Percentiles rank a stretch among this genome's conserved stretches.
Conservation (phyloP, 2,888 invertebrate species). For the Drosophila limbata region DNA sequence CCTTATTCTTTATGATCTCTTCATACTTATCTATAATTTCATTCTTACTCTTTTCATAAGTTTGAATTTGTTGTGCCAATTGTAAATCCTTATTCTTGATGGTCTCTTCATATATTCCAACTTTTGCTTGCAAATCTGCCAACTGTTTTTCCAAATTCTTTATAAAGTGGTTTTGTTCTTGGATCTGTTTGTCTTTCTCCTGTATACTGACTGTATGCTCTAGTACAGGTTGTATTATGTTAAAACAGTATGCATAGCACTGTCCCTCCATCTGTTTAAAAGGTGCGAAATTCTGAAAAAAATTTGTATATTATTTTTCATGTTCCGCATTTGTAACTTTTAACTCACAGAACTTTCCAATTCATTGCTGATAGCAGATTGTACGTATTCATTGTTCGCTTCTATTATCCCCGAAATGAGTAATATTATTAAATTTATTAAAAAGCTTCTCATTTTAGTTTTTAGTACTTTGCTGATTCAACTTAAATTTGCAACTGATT, state of each 20-base stretch:
- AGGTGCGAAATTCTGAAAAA: not conserved
- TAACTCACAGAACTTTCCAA: not conserved
- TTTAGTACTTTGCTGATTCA: not conserved
- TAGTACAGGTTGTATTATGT: conserved; percentile 12
- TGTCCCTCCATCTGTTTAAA: conserved; percentile 10
- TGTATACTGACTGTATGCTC: conserved; percentile 14
- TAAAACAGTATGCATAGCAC: conserved; percentile 21
- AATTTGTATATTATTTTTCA: not conserved
- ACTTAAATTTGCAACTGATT: not conserved
- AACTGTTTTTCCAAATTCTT: not conserved
- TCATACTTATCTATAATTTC: not conserved
- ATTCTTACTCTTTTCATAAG: not conserved
- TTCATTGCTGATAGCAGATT: not conserved
- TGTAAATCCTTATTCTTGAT: not conserved
- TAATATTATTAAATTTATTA: not conserved
- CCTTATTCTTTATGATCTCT: not conserved
- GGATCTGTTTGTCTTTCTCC: conserved; percentile 11
- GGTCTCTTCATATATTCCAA: not conserved
- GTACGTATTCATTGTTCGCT: not conserved
- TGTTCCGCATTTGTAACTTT: not conserved
- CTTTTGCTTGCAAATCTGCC: not conserved
- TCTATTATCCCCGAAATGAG: not conserved
- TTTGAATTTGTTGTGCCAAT: not conserved
- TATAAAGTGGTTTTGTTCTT: not conserved
- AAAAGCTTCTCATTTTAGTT: not conserved